Evolutionary conservation across 2,797 vertebrate species (phyloP).

Genomic region (Bufotes viridis): DNA sequence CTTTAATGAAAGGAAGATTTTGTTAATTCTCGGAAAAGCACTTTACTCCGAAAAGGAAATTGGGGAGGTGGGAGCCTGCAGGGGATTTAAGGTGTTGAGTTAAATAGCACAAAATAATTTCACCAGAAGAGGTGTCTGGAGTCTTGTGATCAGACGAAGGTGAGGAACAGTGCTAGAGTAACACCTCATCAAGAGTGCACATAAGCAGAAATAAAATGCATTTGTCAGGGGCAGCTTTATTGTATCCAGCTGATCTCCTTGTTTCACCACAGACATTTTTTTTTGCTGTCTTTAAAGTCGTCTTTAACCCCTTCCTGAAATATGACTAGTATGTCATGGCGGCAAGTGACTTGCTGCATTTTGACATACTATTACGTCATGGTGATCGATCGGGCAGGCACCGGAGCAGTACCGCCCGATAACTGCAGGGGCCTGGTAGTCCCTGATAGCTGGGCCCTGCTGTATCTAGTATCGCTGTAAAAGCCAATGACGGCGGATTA

Average conservation of each 20-base stretch:
- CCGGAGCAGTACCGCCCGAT: too few species aligned
- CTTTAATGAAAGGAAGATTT: slow-evolving; percentile 22
- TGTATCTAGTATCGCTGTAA: too few species aligned
- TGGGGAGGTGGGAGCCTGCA: slow-evolving; percentile 17
- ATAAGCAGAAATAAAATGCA: slow-evolving; percentile 47
- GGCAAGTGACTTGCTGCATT: too few species aligned
- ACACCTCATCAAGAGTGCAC: slow-evolving; percentile 48
- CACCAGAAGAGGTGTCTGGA: slow-evolving; percentile 38
- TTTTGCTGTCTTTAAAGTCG: slow-evolving; percentile 45
- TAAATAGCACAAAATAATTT: slow-evolving; percentile 40
- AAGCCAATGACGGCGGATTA: too few species aligned
- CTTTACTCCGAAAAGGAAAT: slow-evolving; percentile 39
- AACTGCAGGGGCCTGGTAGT: too few species aligned
- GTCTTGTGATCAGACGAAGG: slow-evolving; percentile 44
- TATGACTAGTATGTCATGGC: too few species aligned
- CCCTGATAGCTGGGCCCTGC: too few species aligned
- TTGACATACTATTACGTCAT: too few species aligned
- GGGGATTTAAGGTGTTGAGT: slow-evolving; percentile 37
- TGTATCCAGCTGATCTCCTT: slow-evolving; percentile 31
- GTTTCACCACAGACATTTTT: slow-evolving; percentile 9
- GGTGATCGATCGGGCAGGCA: too few species aligned
- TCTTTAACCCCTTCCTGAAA: too few species aligned
- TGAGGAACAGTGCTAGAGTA: slow-evolving; percentile 30
- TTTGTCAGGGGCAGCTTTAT: slow-evolving; percentile 33
- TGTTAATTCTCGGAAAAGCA: slow-evolving; percentile 9